Evolutionary conservation across 2,797 vertebrate genomes (phyloP).

Genomic region (Emydoidea blandingii): DNA sequence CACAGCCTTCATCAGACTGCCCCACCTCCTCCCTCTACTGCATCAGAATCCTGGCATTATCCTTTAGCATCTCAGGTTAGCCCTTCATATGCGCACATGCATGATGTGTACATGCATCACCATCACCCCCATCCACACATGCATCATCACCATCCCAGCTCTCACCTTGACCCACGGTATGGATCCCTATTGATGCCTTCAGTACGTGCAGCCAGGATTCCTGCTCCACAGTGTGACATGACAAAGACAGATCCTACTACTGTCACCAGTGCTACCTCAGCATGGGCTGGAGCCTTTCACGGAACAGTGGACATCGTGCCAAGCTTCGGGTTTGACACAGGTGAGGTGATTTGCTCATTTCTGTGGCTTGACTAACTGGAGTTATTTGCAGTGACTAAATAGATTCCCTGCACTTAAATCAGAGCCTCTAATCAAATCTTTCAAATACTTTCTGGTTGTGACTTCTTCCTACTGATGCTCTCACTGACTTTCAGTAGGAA

Average conservation of each 20-base stretch:
- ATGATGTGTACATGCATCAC: constrained; percentile 91
- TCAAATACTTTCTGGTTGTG: not conserved
- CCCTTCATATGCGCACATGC: constrained; percentile 90
- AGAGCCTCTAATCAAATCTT: not conserved
- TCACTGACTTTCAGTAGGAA: not conserved
- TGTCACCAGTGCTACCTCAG: constrained; percentile 83
- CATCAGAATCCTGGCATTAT: constrained; percentile 93
- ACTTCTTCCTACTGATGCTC: not conserved
- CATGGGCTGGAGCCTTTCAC: constrained; percentile 92
- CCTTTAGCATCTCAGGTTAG: constrained; percentile 90
- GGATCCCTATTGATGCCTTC: constrained; percentile 91
- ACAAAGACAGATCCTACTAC: constrained; percentile 89
- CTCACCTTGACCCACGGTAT: constrained; percentile 89
- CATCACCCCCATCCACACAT: constrained; percentile 83
- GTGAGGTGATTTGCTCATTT: constrained; percentile 73
- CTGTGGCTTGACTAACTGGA: not conserved
- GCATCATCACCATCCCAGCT: constrained; percentile 84
- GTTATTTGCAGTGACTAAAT: not conserved
- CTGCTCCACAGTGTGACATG: constrained; percentile 85
- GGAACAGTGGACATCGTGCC: constrained; percentile 91
- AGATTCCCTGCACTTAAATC: not conserved
- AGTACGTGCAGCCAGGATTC: constrained; percentile 85
- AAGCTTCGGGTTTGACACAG: constrained; percentile 89
- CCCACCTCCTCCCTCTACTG: constrained; percentile 83
- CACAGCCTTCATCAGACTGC: constrained; percentile 89